Percentiles rank a stretch among this genome's conserved stretches.
Evolutionary conservation across 2,888 invertebrate genomes (phyloP).

Genomic region (Leuctra nigra): DNA sequence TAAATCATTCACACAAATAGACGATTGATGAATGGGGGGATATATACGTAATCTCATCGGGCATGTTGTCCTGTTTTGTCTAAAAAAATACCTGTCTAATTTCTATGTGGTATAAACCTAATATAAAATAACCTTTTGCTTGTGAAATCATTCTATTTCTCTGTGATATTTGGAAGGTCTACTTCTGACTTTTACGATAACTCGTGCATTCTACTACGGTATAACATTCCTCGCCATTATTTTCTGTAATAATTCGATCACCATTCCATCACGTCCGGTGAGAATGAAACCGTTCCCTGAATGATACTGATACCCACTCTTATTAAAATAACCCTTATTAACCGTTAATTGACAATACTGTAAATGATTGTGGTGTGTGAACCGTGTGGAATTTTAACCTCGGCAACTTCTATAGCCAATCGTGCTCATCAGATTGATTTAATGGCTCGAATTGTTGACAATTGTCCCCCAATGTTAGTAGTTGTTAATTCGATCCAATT

Average conservation of each 20-base stretch:
- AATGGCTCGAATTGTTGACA: constrained; percentile 23
- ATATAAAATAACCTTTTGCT: constrained; percentile 17
- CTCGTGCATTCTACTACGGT: constrained; percentile 17
- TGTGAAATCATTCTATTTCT: constrained; percentile 24
- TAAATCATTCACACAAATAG: constrained; percentile 6
- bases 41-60: constrained; percentile 8
- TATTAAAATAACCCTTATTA: constrained; percentile 19
- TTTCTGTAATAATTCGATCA: constrained; percentile 16
- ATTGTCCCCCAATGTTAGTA: constrained; percentile 25
- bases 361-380: constrained; percentile 22
- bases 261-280: background rate
- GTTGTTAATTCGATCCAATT: constrained; percentile 21
- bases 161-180: constrained; percentile 29
- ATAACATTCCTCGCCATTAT: constrained; percentile 17
- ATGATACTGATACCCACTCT: constrained; percentile 6
- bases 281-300: background rate
- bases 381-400: constrained; percentile 8
- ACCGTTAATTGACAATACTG: constrained; percentile 23
- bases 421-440: background rate
- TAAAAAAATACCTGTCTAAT: constrained; percentile 20
- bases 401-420: no score
- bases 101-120: constrained; percentile 20
- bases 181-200: constrained; percentile 20
- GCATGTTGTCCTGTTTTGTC: constrained; percentile 16
- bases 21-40: constrained; percentile 5